phyloP scores from a whole-genome alignment of 2,888 invertebrate species.

The Yponomeuta cagnagella region DNA sequence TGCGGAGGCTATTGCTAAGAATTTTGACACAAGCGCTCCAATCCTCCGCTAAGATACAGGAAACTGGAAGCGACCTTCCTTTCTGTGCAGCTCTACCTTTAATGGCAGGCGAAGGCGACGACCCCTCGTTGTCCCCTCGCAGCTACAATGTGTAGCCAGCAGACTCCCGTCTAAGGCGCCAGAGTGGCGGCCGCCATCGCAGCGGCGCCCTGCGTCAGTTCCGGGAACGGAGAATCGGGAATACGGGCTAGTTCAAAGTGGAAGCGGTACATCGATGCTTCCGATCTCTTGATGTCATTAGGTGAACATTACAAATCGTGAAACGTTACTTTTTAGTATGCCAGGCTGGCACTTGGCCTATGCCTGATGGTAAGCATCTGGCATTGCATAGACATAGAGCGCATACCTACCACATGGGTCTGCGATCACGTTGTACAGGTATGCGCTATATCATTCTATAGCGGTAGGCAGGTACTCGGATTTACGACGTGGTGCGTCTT shows the following conservation, averaged over 20 bases:
- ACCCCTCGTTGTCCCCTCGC: neutral
- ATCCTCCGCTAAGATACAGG: neutral
- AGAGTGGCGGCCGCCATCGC: slow-evolving; percentile 18
- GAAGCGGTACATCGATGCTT: slow-evolving; percentile 1
- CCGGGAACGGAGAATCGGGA: neutral
- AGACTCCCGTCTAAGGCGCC: slow-evolving; percentile 27
- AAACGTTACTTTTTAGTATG: too few relatives aligned
- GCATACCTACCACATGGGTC: too few relatives aligned
- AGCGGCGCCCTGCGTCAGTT: slow-evolving; percentile 34
- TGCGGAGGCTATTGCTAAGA: too few relatives aligned
- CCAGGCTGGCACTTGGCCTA: neutral
- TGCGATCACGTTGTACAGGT: too few relatives aligned
- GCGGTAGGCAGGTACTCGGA: too few relatives aligned
- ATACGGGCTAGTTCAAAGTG: neutral
- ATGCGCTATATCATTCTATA: too few relatives aligned
- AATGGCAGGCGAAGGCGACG: neutral
- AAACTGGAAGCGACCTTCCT: neutral
- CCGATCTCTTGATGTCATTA: neutral
- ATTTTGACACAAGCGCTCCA: too few relatives aligned
- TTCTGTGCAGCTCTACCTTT: neutral
- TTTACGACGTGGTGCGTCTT: too few relatives aligned
- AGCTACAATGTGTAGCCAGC: neutral
- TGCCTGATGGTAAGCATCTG: too few relatives aligned
- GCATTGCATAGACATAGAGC: too few relatives aligned
- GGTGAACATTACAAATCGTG: neutral